Conservation (phyloP, 2,888 invertebrate genomes). For the Synanthedon tipuliformis region DNA sequence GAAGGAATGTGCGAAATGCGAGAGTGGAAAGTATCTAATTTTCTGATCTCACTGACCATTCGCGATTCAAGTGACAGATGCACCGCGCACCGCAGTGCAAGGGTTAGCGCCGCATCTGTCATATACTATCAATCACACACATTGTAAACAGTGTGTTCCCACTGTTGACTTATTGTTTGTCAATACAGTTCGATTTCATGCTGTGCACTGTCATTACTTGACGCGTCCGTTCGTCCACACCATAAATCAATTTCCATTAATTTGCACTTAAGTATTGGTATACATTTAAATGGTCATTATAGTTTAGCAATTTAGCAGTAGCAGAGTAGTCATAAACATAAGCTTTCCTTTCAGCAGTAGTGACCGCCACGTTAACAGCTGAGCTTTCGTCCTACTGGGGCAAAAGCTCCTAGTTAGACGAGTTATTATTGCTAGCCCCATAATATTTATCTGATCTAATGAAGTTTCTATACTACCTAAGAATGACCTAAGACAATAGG, state of each 20-base stretch:
- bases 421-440: too few species aligned
- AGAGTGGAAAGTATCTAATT: slow-evolving; percentile 10
- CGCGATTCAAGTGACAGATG: slow-evolving; percentile 45
- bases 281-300: too few species aligned
- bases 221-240: neutral
- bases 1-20: slow-evolving; percentile 26
- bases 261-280: neutral
- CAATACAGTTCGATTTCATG: slow-evolving; percentile 36
- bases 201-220: slow-evolving; percentile 35
- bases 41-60: slow-evolving; percentile 30
- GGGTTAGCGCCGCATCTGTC: slow-evolving; percentile 61
- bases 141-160: slow-evolving; percentile 53
- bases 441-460: too few species aligned
- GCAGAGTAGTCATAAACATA: too few species aligned
- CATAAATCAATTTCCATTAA: slow-evolving; percentile 8
- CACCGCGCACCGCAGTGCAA: slow-evolving; percentile 27
- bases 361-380: too few species aligned
- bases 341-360: too few species aligned
- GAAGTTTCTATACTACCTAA: too few species aligned
- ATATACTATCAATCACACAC: slow-evolving; percentile 54
- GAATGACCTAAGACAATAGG: too few species aligned
- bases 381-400: too few species aligned
- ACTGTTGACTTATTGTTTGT: slow-evolving; percentile 47
- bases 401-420: too few species aligned
- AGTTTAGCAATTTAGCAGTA: too few species aligned